Base-by-base conservation (phyloP, 2,888 invertebrate species). In the Caenorhabditis sp. region DNA sequence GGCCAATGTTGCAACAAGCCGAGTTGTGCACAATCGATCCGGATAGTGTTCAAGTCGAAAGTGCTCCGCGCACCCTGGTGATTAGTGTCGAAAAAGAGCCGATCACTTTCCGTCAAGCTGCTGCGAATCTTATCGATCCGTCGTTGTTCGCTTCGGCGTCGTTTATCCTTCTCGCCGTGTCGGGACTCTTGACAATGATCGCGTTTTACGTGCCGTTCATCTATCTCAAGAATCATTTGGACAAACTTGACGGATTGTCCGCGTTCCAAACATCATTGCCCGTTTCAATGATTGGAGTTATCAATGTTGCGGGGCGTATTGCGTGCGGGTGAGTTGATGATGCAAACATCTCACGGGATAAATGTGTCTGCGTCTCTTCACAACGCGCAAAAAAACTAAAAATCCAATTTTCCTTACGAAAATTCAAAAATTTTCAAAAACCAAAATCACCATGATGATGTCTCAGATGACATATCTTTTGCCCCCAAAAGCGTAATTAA, bases 161-260 rank as follows among this genome's bases (percentile, higher is more conserved):
- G 0, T 97, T 97, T 88, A 90, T 95, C 71, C 90, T 97, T 54
- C 91, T 97, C 57, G 93, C 94, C 4, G 82, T 94, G 37, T 94
- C 95, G 77, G 97, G 97, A 24, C 93, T 95, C 85, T 91, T 97
- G 76, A 95, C 96, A 0, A 94, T 96, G 92, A 92, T 95, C 90
- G 95, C 96, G 83, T 95, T 96, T 90, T 95, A 95, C 88, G 93
- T 96, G 14, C 97, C 97, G 0, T 97, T 93, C 88, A 91, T 93
- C 89, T 96, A 92, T 84, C 90, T 94, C 66, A 94, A 94, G 21
- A 83, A 81, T 65, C 84, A 93, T 79, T 94, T 93, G 0, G 12
- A 23, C 10, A 54, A n/a, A 57, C 55, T 91, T 6, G 26, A 24
- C 90, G 60, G 0, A 91, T 93, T 88, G 89, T 62, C 76, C 0